Base-by-base conservation (phyloP, 1,140 invertebrate species). In the Zaprionus davidi region DNA sequence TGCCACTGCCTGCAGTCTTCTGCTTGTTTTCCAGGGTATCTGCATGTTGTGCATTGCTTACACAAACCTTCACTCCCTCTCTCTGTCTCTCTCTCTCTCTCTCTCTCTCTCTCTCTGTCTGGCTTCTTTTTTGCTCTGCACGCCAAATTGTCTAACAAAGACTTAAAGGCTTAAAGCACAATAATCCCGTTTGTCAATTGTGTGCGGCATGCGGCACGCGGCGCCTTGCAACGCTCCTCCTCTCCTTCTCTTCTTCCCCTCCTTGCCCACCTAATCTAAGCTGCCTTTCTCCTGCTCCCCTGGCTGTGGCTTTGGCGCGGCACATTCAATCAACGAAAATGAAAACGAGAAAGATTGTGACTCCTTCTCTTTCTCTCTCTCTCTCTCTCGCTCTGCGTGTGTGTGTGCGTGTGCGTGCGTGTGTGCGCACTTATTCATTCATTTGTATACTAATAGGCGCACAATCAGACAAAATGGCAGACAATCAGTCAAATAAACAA, bases 361-460 rank as follows among this genome's bases (percentile, higher is more conserved):
- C 2, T 3, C 41, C 9, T 5, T 17, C 41, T 44, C 41, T 0
- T n/a, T 17, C n/a, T 17, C 41, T 9, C 41, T 7, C 41, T 9
- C n/a, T 9, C 13, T n/a, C 9, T 28, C 26, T 53, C 44, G n/a
- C 11, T 53, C 20, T 31, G 34, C 28, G 46, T 59, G 36, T 34
- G 69, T 22, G 46, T 63, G 69, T 22, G 46, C 15, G 9, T 49
- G 49, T 49, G 64, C n/a, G 57, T 34, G 58, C 41, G 71, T 67
- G 77, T 78, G 80, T 76, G 81, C 65, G 38, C 75, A 88, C 75
- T 87, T 87, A 87, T 87, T 87, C 84, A 88, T 87, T 88, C 84
- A 87, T 87, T 87, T 87, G 84, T 87, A 78, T 84, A 81, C 84
- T 87, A 87, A 87, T 87, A 87, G 81, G 84, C 84, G 84, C 80